These are phyloP conservation scores for Acronicta aceris DNA, from an alignment of 2,888 invertebrate species.

Conservation along the genomic window DNA sequence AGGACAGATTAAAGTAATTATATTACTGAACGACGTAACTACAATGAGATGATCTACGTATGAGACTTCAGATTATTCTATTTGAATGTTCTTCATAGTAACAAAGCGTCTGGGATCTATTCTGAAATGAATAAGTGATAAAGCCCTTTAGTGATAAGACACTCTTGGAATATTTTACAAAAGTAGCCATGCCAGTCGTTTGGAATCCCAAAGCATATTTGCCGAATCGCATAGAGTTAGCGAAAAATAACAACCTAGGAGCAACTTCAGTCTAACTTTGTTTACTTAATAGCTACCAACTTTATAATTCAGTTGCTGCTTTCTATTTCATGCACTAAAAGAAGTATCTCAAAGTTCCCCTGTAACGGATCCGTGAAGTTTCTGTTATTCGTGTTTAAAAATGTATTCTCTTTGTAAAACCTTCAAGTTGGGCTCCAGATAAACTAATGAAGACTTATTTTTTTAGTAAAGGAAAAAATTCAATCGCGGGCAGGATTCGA, in stretches of 20 bases:
- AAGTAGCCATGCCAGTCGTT: not conserved
- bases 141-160: not conserved
- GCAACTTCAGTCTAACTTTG: constrained; percentile 14
- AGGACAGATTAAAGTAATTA: too few relatives aligned
- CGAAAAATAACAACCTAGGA: not conserved
- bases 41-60: too few relatives aligned
- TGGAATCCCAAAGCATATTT: constrained; percentile 20
- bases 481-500: too few relatives aligned
- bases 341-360: constrained; percentile 19
- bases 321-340: constrained; percentile 37
- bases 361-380: constrained; percentile 24
- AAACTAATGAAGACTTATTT: not conserved
- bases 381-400: constrained; percentile 20
- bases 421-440: not conserved
- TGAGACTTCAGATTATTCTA: too few relatives aligned
- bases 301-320: constrained; percentile 33
- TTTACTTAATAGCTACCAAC: constrained; percentile 21
- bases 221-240: constrained; percentile 7
- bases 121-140: too few relatives aligned
- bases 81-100: too few relatives aligned
- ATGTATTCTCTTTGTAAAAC: constrained; percentile 18
- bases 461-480: not conserved
- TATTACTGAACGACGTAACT: too few relatives aligned
- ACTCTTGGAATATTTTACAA: not conserved
- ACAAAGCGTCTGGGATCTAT: too few relatives aligned